A percentile compares a stretch with the other conserved stretches of the same genome.
Conservation (phyloP, 2,113 vertebrate species). For the Cavia porcellus region DNA sequence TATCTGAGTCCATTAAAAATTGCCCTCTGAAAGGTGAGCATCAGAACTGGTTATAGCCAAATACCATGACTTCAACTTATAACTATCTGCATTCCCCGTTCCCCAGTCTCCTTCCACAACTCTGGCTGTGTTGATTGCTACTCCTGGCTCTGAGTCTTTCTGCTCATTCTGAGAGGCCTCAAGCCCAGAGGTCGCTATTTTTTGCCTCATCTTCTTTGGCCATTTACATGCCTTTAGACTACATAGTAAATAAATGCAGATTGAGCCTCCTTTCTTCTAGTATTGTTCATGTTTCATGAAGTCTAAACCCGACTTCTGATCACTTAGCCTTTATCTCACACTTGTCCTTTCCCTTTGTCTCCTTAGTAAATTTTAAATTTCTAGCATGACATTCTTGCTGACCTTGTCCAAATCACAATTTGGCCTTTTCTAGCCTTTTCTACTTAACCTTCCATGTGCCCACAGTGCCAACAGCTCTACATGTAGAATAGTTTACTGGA, state of each 20-base stretch:
- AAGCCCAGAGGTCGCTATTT: background rate
- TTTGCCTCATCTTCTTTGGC: conserved; percentile 14
- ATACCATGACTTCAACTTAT: background rate
- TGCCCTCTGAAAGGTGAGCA: background rate
- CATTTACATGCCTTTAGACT: background rate
- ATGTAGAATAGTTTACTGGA: background rate
- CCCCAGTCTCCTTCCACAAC: background rate
- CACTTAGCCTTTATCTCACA: background rate
- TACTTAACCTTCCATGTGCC: background rate
- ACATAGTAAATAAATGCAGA: background rate
- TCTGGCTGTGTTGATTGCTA: background rate
- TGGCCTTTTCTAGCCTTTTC: background rate
- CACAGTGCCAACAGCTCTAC: background rate
- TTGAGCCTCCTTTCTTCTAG: background rate
- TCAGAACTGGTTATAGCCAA: background rate
- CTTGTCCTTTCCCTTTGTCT: background rate
- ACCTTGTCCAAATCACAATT: background rate
- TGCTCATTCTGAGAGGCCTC: background rate
- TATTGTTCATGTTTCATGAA: background rate
- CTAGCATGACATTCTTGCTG: background rate
- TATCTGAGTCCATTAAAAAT: background rate
- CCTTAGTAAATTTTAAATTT: background rate
- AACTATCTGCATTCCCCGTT: background rate
- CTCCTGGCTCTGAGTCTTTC: background rate
- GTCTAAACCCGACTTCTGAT: background rate